Evolutionary conservation across 1,140 invertebrate genomes (phyloP), one percentile per base, ranked within the genome.

Genomic region (Stegodyphus mimosarum): DNA sequence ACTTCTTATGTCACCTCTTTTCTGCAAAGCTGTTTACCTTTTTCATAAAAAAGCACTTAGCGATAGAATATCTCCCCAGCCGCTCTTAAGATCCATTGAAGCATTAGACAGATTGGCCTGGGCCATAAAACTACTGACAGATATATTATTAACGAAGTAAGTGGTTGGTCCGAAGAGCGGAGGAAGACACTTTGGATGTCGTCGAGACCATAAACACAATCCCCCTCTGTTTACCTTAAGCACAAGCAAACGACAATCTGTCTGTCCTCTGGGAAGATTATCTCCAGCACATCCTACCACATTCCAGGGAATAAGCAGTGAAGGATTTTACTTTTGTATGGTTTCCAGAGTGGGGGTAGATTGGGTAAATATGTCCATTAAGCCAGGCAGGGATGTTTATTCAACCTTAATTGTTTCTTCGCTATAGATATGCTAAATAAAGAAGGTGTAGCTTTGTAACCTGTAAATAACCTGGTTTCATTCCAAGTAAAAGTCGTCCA

Each of bases 81-180:
- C 11, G 10, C 48, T 11, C 50, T 75, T 75, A 75, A 48, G 60
- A 75, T 18, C 73, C 7, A 63, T 17, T 60, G 73, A 63, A 75
- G 52, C 73, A 75, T 75, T 63, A 63, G 73, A 75, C 73, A 75
- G 55, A 75, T 71, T 49, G 70, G 70, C n/a, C 33, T 18, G 48
- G 53, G 52, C 73, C 73, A 55, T 75, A 75, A 75, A 75, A 75
- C 51, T 49, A 33, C n/a, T 75, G 73, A 75, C 52, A 75, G 73
- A 75, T 75, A 75, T 75, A 75, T 75, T 75, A 75, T 75, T 75
- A 75, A 75, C 73, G 7, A 17, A 53, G n/a, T 75, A 33, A 48
- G 67, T 33, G 67, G 48, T 48, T 18, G 6, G 48, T 6, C n/a
- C n/a, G 50, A 48, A n/a, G 50, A 49, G 50, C 33, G n/a, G 70